Conservation (phyloP, 1,140 invertebrate species). For the Augochlora pura region DNA sequence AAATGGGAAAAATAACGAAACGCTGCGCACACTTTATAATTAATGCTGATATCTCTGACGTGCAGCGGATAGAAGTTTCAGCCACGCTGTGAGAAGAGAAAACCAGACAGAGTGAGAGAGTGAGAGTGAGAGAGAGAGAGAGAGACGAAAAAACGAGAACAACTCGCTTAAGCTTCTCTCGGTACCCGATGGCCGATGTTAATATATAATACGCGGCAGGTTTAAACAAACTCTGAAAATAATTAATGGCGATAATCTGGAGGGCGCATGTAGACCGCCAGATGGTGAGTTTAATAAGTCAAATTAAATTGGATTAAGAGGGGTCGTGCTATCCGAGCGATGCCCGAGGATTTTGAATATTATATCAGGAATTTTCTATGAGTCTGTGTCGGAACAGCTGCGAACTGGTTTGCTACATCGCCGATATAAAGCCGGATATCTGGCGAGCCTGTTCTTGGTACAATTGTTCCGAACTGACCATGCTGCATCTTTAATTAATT, state of each 20-base stretch:
- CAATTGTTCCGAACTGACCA: slow-evolving; percentile 5
- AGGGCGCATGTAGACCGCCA: slow-evolving; percentile 53
- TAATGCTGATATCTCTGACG: slow-evolving; percentile 14
- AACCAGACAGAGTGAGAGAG: not conserved
- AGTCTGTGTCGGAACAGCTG: slow-evolving; percentile 34
- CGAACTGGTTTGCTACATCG: slow-evolving; percentile 36
- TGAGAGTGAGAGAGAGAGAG: no score
- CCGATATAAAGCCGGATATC: slow-evolving; percentile 27
- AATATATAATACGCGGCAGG: slow-evolving; percentile 13
- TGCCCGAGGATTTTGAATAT: slow-evolving; percentile 60
- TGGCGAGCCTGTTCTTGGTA: not conserved
- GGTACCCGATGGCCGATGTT: not conserved
- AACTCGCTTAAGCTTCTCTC: not conserved
- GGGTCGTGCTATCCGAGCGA: slow-evolving; percentile 39
- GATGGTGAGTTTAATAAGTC: slow-evolving; percentile 71
- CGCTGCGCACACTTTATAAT: not conserved
- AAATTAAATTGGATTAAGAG: slow-evolving; percentile 69
- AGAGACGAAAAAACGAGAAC: not conserved
- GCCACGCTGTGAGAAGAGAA: not conserved
- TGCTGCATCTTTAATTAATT: slow-evolving; percentile 43
- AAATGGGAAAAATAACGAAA: not conserved
- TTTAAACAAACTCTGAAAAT: slow-evolving; percentile 53
- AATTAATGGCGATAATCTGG: slow-evolving; percentile 60
- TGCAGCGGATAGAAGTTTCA: not conserved
- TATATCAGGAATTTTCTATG: slow-evolving; percentile 60